Evolutionary conservation across 1,140 invertebrate genomes (phyloP).

Genomic region (Cepaea nemoralis): DNA sequence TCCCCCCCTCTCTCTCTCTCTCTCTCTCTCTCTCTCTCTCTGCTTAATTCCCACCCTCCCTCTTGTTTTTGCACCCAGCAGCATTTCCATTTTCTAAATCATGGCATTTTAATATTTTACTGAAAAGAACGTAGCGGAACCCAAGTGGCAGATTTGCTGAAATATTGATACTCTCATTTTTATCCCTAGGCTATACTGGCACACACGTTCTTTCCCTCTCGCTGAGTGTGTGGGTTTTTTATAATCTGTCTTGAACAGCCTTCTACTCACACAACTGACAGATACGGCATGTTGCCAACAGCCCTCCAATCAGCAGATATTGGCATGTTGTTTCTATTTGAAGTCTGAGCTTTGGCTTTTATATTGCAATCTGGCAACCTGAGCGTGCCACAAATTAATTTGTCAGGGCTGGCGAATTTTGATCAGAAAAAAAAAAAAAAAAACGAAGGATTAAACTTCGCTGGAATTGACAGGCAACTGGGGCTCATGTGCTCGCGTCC

Average conservation of each 20-base stretch:
- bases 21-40: neutral
- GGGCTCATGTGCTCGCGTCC: too few species aligned
- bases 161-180: too few species aligned
- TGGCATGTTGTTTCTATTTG: neutral
- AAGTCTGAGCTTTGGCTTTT: neutral
- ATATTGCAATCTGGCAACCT: neutral
- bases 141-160: too few species aligned
- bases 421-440: too few species aligned
- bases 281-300: too few species aligned
- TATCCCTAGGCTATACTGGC: neutral
- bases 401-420: neutral
- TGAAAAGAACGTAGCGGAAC: too few species aligned
- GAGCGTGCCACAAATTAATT: neutral
- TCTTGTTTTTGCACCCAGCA: neutral
- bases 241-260: too few species aligned
- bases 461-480: too few species aligned
- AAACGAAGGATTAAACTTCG: too few species aligned
- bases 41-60: neutral
- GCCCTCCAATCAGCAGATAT: neutral
- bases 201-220: neutral
- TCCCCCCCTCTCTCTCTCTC: neutral
- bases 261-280: too few species aligned
- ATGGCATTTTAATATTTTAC: too few species aligned
- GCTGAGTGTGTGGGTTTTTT: neutral
- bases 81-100: neutral